Base-by-base conservation (phyloP, 2,113 vertebrate species). In the Lamprologus speciosus region DNA sequence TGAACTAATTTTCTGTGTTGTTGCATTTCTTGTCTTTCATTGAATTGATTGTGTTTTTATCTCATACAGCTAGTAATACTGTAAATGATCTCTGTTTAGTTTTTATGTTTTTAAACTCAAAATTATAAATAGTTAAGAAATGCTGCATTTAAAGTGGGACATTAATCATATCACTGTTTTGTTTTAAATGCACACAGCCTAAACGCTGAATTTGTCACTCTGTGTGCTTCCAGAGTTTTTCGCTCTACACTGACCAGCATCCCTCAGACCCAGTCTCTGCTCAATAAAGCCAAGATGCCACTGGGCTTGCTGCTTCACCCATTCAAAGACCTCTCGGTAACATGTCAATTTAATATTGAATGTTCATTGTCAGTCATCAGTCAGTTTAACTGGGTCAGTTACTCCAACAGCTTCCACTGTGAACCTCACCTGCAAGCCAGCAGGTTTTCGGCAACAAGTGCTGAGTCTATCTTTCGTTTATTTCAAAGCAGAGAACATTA, bases 201-300 rank as follows among this genome's bases (percentile, higher is more conserved):
- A 35, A 68, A 17, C 0, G 2, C 51, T 35, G 51, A 57, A 45
- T 57, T 16, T n/a, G 11, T 17, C 37, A 3, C 19, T 63, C 26
- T 60, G 12, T 84, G 33, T 87, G 23, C 40, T 35, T 93, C 9
- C 92, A 99, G 98, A 93, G 97, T 99, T 90, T 99, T 99, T 92
- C 97, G 98, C 82, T 97, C 96, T 86, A 99, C 98, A 2, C 94
- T 99, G 95, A 98, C 97, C 89, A 98, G 96, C 96, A 98, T 99
- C 97, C 98, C 98, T 93, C 98, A 99, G 96, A 99, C 98, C 80
- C 98, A 99, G 96, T 96, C 98, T 93, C 96, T 99, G 95, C 65
- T 99, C 91, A 99, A 98, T 94, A 99, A 99, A 97, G 98, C 98
- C 93, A 99, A 98, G 96, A 97, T 99, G 96, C 98, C 98, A 21